Evolutionary conservation across 2,888 invertebrate genomes (phyloP).

Genomic region (Philhelius pedissequus): DNA sequence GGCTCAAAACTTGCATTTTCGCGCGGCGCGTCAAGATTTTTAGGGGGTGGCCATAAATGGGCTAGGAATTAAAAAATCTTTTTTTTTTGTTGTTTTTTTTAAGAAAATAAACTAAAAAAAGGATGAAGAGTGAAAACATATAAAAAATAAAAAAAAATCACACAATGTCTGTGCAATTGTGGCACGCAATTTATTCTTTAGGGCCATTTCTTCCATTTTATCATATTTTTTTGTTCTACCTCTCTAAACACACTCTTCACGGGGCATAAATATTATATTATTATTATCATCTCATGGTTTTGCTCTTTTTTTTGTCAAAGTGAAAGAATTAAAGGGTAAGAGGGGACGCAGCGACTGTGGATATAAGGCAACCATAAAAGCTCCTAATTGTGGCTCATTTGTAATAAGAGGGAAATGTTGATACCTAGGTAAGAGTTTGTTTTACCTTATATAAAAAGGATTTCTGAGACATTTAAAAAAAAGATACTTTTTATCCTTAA

Average conservation of each 20-base stretch:
- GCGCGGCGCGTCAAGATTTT: constrained; percentile 52
- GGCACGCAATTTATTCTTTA: constrained; percentile 42
- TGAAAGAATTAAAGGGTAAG: not conserved
- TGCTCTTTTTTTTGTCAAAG: not conserved
- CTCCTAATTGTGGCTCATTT: constrained; percentile 59
- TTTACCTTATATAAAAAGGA: not conserved
- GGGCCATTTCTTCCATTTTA: not conserved
- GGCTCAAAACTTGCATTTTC: constrained; percentile 58
- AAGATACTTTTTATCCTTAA: not conserved
- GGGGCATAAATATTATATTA: constrained; percentile 7
- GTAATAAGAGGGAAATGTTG: constrained; percentile 37
- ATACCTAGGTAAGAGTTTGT: not conserved
- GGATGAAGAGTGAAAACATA: not conserved
- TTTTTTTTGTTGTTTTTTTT: not conserved
- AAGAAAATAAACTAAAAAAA: not conserved
- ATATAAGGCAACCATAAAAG: not conserved
- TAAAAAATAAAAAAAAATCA: not conserved
- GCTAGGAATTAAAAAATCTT: not conserved
- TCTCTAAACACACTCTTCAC: not conserved
- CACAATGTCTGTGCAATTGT: constrained; percentile 46
- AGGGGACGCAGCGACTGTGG: not conserved
- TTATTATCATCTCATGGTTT: constrained; percentile 51
- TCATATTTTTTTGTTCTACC: not conserved
- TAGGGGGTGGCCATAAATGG: constrained; percentile 11
- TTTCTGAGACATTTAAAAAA: constrained; percentile 5